A percentile compares a stretch with the other conserved stretches of the same genome.
These are phyloP conservation scores for Spheniscus mendiculus DNA, from an alignment of 2,113 vertebrate species.

Conservation along the genomic window DNA sequence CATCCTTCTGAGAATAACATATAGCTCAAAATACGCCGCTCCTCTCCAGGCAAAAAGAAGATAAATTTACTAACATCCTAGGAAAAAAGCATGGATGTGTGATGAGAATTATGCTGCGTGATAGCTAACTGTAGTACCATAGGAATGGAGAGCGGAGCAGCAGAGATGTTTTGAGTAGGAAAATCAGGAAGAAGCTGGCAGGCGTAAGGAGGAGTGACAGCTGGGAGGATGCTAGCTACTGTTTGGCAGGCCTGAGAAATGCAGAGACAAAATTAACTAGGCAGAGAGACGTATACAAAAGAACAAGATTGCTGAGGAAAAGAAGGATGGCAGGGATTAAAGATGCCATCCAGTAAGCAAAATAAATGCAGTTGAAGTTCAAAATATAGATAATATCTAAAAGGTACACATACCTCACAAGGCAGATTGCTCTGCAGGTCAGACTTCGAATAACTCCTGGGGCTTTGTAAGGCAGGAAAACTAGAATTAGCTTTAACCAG, in stretches of 20 bases:
- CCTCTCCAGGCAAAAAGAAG: not conserved
- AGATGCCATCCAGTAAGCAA: not conserved
- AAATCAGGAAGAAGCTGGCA: not conserved
- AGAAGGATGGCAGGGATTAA: not conserved
- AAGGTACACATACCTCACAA: not conserved
- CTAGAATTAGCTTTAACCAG: not conserved
- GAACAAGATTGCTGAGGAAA: not conserved
- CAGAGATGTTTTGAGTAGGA: not conserved
- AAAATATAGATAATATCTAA: no score
- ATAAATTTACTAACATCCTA: not conserved
- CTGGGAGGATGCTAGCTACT: not conserved
- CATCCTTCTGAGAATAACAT: not conserved
- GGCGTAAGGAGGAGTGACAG: not conserved
- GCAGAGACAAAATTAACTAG: not conserved
- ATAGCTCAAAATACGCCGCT: not conserved
- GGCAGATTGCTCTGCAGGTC: not conserved
- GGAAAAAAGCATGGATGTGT: not conserved
- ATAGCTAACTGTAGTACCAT: not conserved
- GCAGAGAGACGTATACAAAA: not conserved
- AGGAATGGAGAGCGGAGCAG: not conserved
- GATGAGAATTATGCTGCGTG: not conserved
- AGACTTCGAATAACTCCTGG: not conserved
- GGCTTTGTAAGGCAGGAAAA: not conserved
- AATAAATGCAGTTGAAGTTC: not conserved
- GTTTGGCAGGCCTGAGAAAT: not conserved